Evolutionary conservation across 2,113 vertebrate species (phyloP), one percentile per base, ranked within the genome.

Genomic region (Phasianus colchicus): DNA sequence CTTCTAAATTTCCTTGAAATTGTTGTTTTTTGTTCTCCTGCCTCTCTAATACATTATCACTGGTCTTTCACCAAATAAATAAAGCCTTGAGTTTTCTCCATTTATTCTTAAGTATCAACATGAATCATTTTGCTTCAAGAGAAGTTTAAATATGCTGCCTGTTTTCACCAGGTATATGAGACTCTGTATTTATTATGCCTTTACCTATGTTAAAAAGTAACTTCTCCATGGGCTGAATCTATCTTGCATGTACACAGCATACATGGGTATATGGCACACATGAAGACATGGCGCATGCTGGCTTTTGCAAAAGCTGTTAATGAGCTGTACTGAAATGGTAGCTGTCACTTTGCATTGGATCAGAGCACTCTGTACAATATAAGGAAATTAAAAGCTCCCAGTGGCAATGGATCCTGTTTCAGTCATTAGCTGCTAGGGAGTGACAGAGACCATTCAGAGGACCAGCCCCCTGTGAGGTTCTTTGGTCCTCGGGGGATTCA

Each of bases 381-480:
- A 97, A 97, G 96, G 98, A 98, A 98, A 98, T 98, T 98, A 98
- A 98, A 98, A 98, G 97, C 97, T 98, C 98, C 98, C 95, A 69
- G 95, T 98, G 97, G 98, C 96, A 84, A 96, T 95, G 95, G 97
- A 98, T 97, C 96, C 97, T 89, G 95, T 97, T 98, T 98, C 97
- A 97, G 97, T 98, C 97, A 97, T 97, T 97, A 98, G 97, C 94
- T 97, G 88, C 82, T 36, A 94, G 96, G 95, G 92, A 98, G 94
- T 95, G 95, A 96, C 82, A 91, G 96, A 93, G 75, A 95, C 96
- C 97, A 98, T 98, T 98, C 97, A 97, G 97, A 97, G 94, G 94
- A 96, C 97, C 97, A 97, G 94, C 91, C 89, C 94, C 95, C 96
- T 92, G 92, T 92, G 95, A 96, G 92, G 86, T 87, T 93, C 75